These are phyloP conservation scores for Channallabes apus DNA, from an alignment of 2,797 vertebrate species.

Conservation along the genomic window DNA sequence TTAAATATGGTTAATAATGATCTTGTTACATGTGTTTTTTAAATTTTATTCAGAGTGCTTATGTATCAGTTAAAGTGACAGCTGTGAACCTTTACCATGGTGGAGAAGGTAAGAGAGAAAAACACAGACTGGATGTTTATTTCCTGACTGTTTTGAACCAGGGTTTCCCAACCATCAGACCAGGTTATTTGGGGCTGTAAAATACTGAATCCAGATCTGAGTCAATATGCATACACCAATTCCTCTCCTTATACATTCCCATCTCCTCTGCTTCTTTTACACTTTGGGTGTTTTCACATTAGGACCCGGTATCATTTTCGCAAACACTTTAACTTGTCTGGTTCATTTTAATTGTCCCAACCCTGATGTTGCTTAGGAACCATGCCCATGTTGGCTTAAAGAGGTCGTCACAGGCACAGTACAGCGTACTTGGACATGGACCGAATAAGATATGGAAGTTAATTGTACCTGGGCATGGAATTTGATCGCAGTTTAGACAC, in stretches of 20 bases:
- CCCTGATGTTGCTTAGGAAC: too few species aligned
- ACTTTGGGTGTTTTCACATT: neutral
- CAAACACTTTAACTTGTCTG: too few species aligned
- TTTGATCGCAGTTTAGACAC: too few species aligned
- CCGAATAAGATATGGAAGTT: too few species aligned
- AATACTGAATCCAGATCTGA: too few species aligned
- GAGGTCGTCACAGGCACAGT: too few species aligned
- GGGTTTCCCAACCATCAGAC: neutral
- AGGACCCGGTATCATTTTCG: too few species aligned
- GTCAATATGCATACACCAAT: neutral
- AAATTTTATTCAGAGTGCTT: constrained; percentile 71
- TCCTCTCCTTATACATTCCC: neutral
- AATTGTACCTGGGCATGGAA: too few species aligned
- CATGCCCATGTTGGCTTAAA: too few species aligned
- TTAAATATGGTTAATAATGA: too few species aligned
- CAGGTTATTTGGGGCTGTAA: neutral
- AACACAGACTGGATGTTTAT: constrained; percentile 7
- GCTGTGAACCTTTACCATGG: constrained; percentile 72
- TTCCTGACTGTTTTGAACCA: neutral
- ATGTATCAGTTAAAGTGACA: constrained; percentile 77
- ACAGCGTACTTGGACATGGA: too few species aligned
- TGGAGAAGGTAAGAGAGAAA: constrained; percentile 78
- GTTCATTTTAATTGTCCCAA: too few species aligned
- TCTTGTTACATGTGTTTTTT: constrained; percentile 2
- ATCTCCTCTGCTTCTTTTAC: neutral